phyloP scores from a whole-genome alignment of 2,888 invertebrate genomes.

The Cepaea hortensis region DNA sequence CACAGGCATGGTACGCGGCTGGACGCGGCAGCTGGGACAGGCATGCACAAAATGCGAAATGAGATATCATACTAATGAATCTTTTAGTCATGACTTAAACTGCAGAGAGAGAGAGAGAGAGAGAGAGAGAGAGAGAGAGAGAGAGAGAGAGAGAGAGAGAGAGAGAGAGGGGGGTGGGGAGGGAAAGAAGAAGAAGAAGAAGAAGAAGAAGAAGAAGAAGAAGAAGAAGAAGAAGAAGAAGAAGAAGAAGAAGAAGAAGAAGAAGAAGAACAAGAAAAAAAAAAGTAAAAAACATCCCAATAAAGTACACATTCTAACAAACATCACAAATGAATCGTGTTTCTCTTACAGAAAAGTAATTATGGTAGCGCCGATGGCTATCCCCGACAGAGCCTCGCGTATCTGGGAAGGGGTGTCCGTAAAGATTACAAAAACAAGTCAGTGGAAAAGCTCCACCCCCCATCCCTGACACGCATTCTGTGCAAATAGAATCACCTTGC shows the following conservation, averaged over 20 bases:
- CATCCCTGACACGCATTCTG: not conserved
- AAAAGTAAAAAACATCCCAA: not conserved
- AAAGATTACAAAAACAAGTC: slow-evolving; percentile 20
- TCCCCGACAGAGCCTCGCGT: slow-evolving; percentile 22
- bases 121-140: not conserved
- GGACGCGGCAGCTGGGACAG: too few species aligned
- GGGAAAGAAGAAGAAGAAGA: not conserved
- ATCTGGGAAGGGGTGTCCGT: not conserved
- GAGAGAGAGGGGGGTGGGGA: not conserved
- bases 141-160: not conserved
- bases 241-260: not conserved
- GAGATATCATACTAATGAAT: too few species aligned
- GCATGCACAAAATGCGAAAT: too few species aligned
- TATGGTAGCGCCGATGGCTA: not conserved
- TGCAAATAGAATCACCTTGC: slow-evolving; percentile 42
- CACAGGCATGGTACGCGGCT: too few species aligned
- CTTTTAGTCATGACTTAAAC: too few species aligned
- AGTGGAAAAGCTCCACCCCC: not conserved
- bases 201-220: slow-evolving; percentile 14
- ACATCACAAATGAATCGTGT: not conserved
- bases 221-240: not conserved
- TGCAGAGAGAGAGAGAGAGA: too few species aligned
- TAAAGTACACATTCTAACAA: not conserved
- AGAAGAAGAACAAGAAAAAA: not conserved
- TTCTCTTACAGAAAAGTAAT: not conserved